These are phyloP conservation scores for Virgularia gustaviana DNA, from an alignment of 92 coral and sea anemone genomes.

Conservation along the genomic window DNA sequence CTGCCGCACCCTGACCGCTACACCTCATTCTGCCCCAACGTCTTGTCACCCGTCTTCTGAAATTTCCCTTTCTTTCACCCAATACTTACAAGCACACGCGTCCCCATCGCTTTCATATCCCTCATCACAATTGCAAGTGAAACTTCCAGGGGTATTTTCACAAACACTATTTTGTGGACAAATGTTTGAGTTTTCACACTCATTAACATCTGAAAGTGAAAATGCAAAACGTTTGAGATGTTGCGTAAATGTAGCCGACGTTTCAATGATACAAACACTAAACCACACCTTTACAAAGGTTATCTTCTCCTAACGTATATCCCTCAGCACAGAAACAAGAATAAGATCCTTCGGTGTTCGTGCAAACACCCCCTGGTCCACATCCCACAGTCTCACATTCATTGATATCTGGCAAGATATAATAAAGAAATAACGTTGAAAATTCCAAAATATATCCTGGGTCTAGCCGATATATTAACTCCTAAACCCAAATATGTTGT, in stretches of 20 bases:
- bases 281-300: background rate
- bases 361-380: background rate
- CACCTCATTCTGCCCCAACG: too few species aligned
- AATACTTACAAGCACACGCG: constrained; percentile 11
- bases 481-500: too few species aligned
- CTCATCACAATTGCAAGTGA: constrained; percentile 5
- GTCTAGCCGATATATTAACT: too few species aligned
- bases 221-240: too few species aligned
- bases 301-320: background rate
- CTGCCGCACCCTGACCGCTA: too few species aligned
- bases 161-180: constrained; percentile 25
- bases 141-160: background rate
- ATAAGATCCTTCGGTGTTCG: constrained; percentile 3
- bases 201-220: constrained; percentile 9
- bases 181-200: background rate
- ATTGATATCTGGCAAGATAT: background rate
- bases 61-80: background rate
- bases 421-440: background rate
- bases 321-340: background rate
- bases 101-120: background rate
- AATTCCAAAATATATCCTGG: too few species aligned
- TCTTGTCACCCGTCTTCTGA: too few species aligned
- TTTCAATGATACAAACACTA: background rate
- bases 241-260: background rate
- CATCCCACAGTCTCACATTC: constrained; percentile 15